Evolutionary conservation across 2,113 vertebrate species (phyloP).

Genomic region (Cettia cetti): DNA sequence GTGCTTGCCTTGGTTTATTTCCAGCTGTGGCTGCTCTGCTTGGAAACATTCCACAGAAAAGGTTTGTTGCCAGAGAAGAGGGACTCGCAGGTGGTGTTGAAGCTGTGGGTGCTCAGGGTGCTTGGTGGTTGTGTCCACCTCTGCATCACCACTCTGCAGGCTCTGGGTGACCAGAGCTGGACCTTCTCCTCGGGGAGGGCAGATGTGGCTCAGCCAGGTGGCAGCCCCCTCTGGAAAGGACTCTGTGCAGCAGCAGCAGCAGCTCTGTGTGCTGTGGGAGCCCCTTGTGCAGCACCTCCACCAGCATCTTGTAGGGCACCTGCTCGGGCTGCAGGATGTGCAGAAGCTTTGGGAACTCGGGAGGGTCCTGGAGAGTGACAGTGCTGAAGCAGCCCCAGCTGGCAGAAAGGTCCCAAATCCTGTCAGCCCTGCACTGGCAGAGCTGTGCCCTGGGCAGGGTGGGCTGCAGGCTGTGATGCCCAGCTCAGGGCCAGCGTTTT

Average conservation of each 20-base stretch:
- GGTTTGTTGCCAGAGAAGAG: not conserved
- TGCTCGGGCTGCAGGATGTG: not conserved
- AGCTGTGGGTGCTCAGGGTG: not conserved
- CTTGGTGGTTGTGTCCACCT: not conserved
- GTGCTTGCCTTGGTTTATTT: not conserved
- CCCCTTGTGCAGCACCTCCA: constrained; percentile 3
- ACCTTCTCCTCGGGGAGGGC: constrained; percentile 23
- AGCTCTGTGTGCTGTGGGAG: rapidly evolving
- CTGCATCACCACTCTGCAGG: not conserved
- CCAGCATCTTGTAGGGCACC: not conserved
- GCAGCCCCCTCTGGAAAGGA: constrained; percentile 24
- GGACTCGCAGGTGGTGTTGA: not conserved
- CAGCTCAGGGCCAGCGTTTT: rapidly evolving
- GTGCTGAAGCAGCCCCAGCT: not conserved
- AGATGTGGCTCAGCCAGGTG: not conserved
- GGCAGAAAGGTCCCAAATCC: not conserved
- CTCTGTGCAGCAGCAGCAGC: not conserved
- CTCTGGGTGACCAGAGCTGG: constrained; percentile 18
- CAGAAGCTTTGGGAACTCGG: constrained; percentile 39
- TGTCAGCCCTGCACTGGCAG: not conserved
- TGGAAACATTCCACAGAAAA: not conserved
- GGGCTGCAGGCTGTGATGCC: not conserved
- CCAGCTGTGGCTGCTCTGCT: not conserved
- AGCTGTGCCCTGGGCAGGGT: not conserved
- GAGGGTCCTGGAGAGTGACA: not conserved